Percentiles rank a stretch among this genome's conserved stretches.
Conservation (phyloP, 2,113 vertebrate species). For the Dermatemys mawii region DNA sequence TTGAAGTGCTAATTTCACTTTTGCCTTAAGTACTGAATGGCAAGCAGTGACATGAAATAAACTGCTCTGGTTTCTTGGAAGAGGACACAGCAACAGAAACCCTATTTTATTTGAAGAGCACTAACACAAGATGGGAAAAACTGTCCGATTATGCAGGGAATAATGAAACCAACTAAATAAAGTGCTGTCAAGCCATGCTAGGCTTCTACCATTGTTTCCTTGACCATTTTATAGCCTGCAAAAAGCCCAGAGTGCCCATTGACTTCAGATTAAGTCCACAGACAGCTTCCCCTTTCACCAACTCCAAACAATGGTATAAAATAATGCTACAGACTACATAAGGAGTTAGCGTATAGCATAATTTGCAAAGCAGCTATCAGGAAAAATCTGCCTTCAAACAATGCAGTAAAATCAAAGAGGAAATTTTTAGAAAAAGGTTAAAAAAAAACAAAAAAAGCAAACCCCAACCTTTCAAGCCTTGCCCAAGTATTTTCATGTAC, state of each 20-base stretch:
- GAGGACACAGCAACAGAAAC: fast-evolving
- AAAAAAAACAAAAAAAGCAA: background rate
- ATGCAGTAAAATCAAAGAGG: background rate
- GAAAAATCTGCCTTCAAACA: background rate
- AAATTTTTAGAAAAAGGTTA: too few species aligned
- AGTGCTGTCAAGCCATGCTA: background rate
- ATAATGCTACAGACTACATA: background rate
- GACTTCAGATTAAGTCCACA: background rate
- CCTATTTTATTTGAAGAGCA: fast-evolving
- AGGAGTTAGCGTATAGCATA: background rate
- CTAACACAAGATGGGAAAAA: background rate
- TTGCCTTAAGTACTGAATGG: background rate
- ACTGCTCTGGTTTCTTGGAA: fast-evolving
- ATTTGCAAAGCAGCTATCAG: background rate
- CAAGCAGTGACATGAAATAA: background rate
- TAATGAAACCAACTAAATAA: background rate
- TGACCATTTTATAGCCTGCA: background rate
- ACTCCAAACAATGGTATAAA: background rate
- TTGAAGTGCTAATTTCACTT: fast-evolving
- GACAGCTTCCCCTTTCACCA: background rate
- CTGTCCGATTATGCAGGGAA: background rate
- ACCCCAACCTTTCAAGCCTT: fast-evolving
- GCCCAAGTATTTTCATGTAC: conserved; percentile 24
- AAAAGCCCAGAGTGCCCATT: background rate
- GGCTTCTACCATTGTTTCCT: background rate